These are phyloP conservation scores for Tenebrosternarchus preto DNA, from an alignment of 2,113 vertebrate genomes.

Conservation along the genomic window DNA sequence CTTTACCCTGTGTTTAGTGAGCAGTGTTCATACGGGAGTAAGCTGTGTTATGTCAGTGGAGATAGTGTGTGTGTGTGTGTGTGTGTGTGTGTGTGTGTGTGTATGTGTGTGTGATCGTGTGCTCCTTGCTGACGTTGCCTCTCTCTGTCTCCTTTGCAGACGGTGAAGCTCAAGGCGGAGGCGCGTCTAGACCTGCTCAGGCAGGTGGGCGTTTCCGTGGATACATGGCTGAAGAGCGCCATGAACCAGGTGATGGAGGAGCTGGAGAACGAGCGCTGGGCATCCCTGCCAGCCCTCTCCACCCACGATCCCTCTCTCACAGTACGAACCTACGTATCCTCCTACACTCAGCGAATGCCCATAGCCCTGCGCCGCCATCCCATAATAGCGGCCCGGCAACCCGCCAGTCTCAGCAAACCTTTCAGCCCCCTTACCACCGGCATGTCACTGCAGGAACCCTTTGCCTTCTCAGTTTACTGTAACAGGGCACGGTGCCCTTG, in stretches of 20 bases:
- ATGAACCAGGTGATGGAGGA: slow-evolving; percentile 99
- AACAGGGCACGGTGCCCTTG: too few species aligned
- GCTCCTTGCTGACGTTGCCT: not conserved
- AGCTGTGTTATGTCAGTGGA: not conserved
- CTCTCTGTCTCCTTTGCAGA: slow-evolving; percentile 68
- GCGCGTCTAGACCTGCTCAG: slow-evolving; percentile 91
- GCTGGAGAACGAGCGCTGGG: slow-evolving; percentile 97
- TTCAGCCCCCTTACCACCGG: too few species aligned
- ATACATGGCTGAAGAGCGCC: slow-evolving; percentile 95
- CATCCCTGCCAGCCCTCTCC: slow-evolving; percentile 79
- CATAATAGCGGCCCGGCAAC: too few species aligned
- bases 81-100: not conserved
- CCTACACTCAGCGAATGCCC: not conserved
- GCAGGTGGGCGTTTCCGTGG: slow-evolving; percentile 95
- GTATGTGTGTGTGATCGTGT: not conserved
- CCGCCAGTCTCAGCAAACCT: too few species aligned
- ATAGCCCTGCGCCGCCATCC: not conserved
- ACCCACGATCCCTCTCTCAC: slow-evolving; percentile 87
- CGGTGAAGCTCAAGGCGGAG: slow-evolving; percentile 93
- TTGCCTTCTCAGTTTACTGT: too few species aligned
- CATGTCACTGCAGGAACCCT: too few species aligned
- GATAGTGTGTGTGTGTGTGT: too few species aligned
- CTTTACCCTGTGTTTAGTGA: too few species aligned
- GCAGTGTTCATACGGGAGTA: too few species aligned
- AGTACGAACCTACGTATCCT: slow-evolving; percentile 76